Evolutionary conservation across 1,140 invertebrate genomes (phyloP).

Genomic region (Atopsyche davidsoni): DNA sequence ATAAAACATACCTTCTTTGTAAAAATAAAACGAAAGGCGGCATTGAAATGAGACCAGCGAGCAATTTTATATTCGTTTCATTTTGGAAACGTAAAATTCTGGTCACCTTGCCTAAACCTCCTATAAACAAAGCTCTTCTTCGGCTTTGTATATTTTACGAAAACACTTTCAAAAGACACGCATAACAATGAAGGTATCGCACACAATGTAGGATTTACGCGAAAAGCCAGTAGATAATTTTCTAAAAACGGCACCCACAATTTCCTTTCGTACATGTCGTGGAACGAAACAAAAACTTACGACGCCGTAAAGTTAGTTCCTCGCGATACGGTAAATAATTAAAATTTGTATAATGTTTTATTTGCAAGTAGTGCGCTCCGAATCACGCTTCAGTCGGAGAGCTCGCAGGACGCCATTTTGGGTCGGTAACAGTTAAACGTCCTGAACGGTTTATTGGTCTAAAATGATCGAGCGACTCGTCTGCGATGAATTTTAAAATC

Average conservation of each 20-base stretch:
- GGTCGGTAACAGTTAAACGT: too few species aligned
- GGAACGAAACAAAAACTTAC: slow-evolving; percentile 3
- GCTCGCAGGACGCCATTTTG: too few species aligned
- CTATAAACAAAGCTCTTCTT: slow-evolving; percentile 4
- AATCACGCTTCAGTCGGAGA: too few species aligned
- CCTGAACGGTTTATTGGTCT: too few species aligned
- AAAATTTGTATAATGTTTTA: too few species aligned
- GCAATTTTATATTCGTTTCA: background rate
- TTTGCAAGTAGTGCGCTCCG: too few species aligned
- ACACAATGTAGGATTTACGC: slow-evolving; percentile 15
- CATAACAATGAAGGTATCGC: slow-evolving; percentile 11
- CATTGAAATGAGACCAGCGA: background rate
- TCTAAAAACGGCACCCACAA: slow-evolving; percentile 5
- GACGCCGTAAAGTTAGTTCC: too few species aligned
- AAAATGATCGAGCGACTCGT: too few species aligned
- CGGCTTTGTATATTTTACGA: slow-evolving; percentile 14
- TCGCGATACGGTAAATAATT: too few species aligned
- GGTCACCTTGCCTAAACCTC: background rate
- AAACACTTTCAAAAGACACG: slow-evolving; percentile 14
- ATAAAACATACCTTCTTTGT: too few species aligned
- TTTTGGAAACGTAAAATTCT: background rate
- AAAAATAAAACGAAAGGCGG: too few species aligned
- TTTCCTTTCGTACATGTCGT: slow-evolving; percentile 3
- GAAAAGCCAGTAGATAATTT: slow-evolving; percentile 14
- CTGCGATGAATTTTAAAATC: too few species aligned